Base-by-base conservation (phyloP, 2,888 invertebrate genomes). In the Chrysomela aeneicollis region DNA sequence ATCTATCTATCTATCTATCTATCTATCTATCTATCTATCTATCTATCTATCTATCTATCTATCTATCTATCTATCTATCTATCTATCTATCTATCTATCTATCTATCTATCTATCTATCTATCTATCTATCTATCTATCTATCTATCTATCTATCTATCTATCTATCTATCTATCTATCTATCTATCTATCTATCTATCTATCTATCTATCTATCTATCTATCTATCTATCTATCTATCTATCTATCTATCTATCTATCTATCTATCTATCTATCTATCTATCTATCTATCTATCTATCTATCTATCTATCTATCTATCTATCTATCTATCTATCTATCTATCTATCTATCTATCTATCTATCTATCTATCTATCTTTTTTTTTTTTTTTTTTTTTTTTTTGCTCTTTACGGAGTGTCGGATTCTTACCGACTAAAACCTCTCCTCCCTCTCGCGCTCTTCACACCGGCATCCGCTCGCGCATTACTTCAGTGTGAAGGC, bases 1-100 rank as follows among this genome's bases (percentile, higher is more conserved):
- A 50, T 50, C 18, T 50, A 50, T 50, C 18, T 50, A 50, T 50
- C 18, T 50, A 50, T 50, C 18, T 50, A 50, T 50, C 18, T 50
- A 50, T 50, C 18, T 50, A 50, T 50, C 18, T 50, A 50, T 50
- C 18, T 50, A 50, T 50, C 18, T 50, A 17, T 50, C 18, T 50
- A 50, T 50, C 18, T 50, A 50, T 50, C 18, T 50, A 50, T 50
- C 18, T 50, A 50, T 50, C 18, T 50, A 50, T 50, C 18, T 50
- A 50, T 50, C 18, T 50, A 50, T 50, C 18, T 50, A 50, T 50
- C 18, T 50, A 50, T 50, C 18, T 50, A 50, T 50, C 18, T 50
- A 50, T 50, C 18, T 50, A 50, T 50, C 18, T 50, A 50, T 50
- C 18, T 50, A 50, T 50, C 18, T 50, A 50, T 50, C 18, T 50